These are phyloP conservation scores for Ericerus pela DNA, from an alignment of 1,140 invertebrate species.

Conservation along the genomic window DNA sequence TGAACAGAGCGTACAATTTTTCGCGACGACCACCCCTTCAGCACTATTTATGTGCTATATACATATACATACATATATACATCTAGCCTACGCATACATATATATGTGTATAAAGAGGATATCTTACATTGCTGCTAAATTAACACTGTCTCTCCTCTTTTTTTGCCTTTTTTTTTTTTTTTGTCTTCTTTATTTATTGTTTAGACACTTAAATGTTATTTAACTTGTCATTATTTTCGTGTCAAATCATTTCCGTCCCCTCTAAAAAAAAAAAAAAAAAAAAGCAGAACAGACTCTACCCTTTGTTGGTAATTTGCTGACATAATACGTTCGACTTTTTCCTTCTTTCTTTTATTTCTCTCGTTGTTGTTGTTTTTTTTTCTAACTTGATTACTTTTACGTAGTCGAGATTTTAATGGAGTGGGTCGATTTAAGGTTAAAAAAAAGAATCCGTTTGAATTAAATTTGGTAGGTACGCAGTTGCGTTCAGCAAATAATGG, in stretches of 20 bases:
- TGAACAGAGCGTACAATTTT: not conserved
- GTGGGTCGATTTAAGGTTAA: no score
- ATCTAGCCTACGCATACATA: no score
- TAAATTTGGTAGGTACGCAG: not conserved
- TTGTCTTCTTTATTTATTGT: not conserved
- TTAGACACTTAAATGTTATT: constrained; percentile 11
- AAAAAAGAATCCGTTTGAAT: no score
- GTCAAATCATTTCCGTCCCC: constrained; percentile 6
- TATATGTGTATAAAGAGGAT: no score
- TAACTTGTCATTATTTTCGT: constrained; percentile 12
- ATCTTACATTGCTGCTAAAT: not conserved
- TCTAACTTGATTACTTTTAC: no score
- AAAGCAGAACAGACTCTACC: no score
- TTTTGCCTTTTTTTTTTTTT: no score
- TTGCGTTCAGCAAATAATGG: not conserved
- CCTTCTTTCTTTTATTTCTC: not conserved
- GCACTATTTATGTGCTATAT: no score
- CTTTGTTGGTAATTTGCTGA: not conserved
- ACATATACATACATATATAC: no score
- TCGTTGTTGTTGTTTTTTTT: not conserved
- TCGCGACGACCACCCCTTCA: no score
- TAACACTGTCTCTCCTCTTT: not conserved
- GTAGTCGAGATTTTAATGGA: no score
- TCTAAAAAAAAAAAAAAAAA: no score
- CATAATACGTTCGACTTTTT: constrained; percentile 6